A percentile compares a stretch with the other conserved stretches of the same genome.
Evolutionary conservation across 2,113 vertebrate species (phyloP).

Genomic region (Halichoerus grypus): DNA sequence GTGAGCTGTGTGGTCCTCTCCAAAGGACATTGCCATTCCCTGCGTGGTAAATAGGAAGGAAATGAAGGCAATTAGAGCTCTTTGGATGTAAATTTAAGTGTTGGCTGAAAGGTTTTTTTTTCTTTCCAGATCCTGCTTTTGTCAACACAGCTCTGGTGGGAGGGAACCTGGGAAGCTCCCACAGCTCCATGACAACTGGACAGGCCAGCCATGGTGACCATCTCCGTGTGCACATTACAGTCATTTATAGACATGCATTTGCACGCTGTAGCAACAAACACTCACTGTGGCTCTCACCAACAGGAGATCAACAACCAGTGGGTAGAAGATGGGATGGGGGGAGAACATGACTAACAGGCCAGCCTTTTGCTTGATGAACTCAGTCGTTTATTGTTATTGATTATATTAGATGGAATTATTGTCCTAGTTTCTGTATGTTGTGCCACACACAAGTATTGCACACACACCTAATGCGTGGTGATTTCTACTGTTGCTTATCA

Average conservation of each 20-base stretch:
- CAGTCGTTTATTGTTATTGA: conserved; percentile 82
- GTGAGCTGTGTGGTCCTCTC: conserved; percentile 49
- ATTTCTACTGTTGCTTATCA: conserved; percentile 76
- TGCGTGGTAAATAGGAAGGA: conserved; percentile 78
- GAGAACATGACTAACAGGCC: conserved; percentile 62
- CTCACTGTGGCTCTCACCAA: conserved; percentile 66
- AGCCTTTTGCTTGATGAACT: conserved; percentile 82
- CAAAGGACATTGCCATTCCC: conserved; percentile 11
- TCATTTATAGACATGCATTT: conserved; percentile 74
- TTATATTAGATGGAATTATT: conserved; percentile 78
- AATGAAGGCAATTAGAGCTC: conserved; percentile 84
- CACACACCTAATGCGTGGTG: conserved; percentile 60
- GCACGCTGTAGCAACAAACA: conserved; percentile 63
- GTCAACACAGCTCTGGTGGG: conserved; percentile 90
- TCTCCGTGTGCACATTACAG: conserved; percentile 82
- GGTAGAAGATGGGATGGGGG: conserved; percentile 49
- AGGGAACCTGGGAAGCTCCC: conserved; percentile 89
- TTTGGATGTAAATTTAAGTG: conserved; percentile 91
- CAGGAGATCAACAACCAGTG: conserved; percentile 73
- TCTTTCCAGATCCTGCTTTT: conserved; percentile 87
- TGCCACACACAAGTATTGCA: conserved; percentile 63
- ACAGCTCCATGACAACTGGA: conserved; percentile 89
- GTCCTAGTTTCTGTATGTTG: conserved; percentile 75
- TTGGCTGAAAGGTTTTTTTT: conserved; percentile 86
- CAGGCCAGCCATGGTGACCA: conserved; percentile 84